Conservation (phyloP, 2,888 invertebrate species). For the Andrena praecox region DNA sequence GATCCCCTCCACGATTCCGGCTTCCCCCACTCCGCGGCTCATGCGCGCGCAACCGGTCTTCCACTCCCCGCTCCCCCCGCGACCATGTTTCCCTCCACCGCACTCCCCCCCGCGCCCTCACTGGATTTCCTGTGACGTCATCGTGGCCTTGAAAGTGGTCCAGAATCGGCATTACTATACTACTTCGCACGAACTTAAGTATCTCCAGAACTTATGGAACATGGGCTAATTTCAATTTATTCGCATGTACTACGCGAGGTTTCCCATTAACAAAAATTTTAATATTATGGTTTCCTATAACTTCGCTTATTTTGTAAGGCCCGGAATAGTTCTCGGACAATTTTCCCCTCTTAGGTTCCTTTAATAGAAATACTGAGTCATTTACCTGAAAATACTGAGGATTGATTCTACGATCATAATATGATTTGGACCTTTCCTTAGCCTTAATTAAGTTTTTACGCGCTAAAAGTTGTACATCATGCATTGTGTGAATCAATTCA, state of each 20-base stretch:
- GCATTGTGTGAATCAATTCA: neutral
- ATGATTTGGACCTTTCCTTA: slow-evolving; percentile 5
- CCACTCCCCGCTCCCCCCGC: too few species aligned
- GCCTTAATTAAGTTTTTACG: slow-evolving; percentile 5
- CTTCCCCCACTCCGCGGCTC: too few species aligned
- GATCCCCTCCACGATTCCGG: too few species aligned
- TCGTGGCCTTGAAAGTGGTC: too few species aligned
- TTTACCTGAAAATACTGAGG: neutral
- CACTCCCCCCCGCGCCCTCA: too few species aligned
- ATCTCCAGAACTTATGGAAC: neutral
- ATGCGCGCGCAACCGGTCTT: too few species aligned
- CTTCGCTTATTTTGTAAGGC: neutral
- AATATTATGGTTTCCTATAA: slow-evolving; percentile 4
- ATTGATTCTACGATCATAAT: slow-evolving; percentile 17
- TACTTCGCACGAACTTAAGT: neutral
- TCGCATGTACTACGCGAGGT: neutral
- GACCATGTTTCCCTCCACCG: too few species aligned
- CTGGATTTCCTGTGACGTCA: too few species aligned
- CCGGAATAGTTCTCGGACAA: slow-evolving; percentile 8
- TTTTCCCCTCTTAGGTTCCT: slow-evolving; percentile 10
- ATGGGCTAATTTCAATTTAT: slow-evolving; percentile 7
- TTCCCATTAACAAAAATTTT: slow-evolving; percentile 17
- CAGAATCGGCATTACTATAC: too few species aligned
- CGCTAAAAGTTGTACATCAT: neutral
- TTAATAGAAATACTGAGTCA: slow-evolving; percentile 2